Evolutionary conservation across 2,797 vertebrate species (phyloP).

Genomic region (Malacoctenus gilli): DNA sequence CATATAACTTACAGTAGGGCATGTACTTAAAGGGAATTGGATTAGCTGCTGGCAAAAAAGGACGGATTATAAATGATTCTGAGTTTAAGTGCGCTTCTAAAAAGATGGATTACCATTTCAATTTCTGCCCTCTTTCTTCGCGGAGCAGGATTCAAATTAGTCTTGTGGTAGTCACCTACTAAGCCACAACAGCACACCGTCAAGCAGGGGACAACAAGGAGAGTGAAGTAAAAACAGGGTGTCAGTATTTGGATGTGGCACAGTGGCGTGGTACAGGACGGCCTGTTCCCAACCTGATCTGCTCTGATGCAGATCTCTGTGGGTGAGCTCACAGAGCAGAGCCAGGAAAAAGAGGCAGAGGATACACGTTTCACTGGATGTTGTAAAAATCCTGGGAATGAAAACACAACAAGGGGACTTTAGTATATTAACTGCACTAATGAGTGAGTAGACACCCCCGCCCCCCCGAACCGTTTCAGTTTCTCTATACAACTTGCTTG

Average conservation of each 20-base stretch:
- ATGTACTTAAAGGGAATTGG: slow-evolving; percentile 67
- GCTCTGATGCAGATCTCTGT: slow-evolving; percentile 12
- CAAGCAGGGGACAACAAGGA: slow-evolving; percentile 19
- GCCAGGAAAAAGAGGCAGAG: slow-evolving; percentile 16
- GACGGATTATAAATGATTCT: slow-evolving; percentile 67
- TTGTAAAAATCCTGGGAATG: not conserved
- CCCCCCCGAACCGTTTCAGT: too few relatives aligned
- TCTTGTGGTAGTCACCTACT: slow-evolving; percentile 10
- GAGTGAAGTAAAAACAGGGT: not conserved
- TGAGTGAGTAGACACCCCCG: too few relatives aligned
- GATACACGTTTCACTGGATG: slow-evolving; percentile 18
- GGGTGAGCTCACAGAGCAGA: slow-evolving; percentile 23
- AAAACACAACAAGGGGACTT: not conserved
- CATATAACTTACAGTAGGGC: slow-evolving; percentile 59
- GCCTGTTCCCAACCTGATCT: slow-evolving; percentile 31
- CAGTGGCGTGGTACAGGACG: slow-evolving; percentile 25
- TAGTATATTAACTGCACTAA: slow-evolving; percentile 7
- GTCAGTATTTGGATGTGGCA: slow-evolving; percentile 33
- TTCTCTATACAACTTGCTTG: not conserved
- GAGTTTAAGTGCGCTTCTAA: slow-evolving; percentile 64
- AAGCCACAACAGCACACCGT: slow-evolving; percentile 16
- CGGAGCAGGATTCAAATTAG: slow-evolving; percentile 48
- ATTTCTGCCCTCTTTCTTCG: slow-evolving; percentile 45
- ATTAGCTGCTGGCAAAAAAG: slow-evolving; percentile 65
- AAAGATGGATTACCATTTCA: slow-evolving; percentile 69